phyloP scores from a whole-genome alignment of 2,888 invertebrate genomes.

The Nasonovia ribisnigri region DNA sequence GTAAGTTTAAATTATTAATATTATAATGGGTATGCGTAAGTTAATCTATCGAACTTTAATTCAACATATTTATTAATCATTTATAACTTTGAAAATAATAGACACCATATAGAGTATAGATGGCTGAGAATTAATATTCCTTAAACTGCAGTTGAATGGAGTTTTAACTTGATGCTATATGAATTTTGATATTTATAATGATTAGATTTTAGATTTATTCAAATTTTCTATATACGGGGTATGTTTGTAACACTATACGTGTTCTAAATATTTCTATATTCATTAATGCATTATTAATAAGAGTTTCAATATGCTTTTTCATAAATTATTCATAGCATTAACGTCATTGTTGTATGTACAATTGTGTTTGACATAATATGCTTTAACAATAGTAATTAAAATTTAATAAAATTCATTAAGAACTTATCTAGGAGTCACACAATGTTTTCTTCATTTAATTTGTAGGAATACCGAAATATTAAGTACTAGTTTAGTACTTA shows the following conservation, averaged over 20 bases:
- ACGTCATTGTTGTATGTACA: not conserved
- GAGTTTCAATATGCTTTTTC: not conserved
- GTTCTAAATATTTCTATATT: not conserved
- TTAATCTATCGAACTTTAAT: not conserved
- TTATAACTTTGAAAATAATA: not conserved
- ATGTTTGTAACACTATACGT: not conserved
- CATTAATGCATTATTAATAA: constrained; percentile 42
- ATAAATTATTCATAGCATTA: constrained; percentile 51
- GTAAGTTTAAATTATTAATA: not conserved
- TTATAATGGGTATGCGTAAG: not conserved
- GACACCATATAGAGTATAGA: not conserved
- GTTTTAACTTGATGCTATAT: not conserved
- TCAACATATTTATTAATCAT: not conserved
- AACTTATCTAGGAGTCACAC: constrained; percentile 17
- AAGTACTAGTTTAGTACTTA: not conserved
- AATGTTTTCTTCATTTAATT: not conserved
- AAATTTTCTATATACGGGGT: not conserved
- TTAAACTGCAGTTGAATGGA: not conserved
- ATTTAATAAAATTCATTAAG: not conserved
- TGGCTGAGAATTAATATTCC: not conserved
- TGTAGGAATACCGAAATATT: not conserved
- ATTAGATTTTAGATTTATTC: constrained; percentile 26
- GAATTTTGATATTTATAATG: not conserved
- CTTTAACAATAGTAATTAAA: constrained; percentile 31
- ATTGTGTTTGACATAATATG: not conserved